These are phyloP conservation scores for Poicephalus gulielmi DNA, from an alignment of 2,113 vertebrate species.

Conservation along the genomic window DNA sequence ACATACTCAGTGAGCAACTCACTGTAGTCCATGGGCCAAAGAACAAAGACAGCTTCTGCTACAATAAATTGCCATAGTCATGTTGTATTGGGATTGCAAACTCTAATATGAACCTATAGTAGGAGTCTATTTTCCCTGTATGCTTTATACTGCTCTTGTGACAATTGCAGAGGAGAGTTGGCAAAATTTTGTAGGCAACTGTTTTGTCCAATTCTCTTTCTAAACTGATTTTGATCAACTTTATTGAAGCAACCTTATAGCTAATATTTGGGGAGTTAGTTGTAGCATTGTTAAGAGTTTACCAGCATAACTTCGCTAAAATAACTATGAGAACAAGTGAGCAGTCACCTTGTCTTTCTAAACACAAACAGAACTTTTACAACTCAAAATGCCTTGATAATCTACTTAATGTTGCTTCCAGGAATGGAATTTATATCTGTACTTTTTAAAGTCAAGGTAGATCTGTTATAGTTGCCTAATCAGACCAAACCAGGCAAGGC, in stretches of 20 bases:
- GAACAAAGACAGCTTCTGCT: neutral
- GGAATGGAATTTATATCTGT: neutral
- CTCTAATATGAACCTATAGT: neutral
- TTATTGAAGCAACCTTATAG: neutral
- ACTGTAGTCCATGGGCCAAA: neutral
- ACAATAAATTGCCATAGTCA: neutral
- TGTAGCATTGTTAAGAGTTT: neutral
- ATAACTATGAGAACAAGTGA: neutral
- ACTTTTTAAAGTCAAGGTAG: neutral
- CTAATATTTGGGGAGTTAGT: neutral
- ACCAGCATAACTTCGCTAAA: neutral
- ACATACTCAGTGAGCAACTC: neutral
- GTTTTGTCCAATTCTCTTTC: neutral
- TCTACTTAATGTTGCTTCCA: neutral
- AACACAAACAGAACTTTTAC: neutral
- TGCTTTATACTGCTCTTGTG: neutral
- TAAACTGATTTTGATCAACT: neutral
- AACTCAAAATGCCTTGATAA: neutral
- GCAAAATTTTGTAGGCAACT: neutral
- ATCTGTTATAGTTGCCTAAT: neutral
- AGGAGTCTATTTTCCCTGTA: neutral
- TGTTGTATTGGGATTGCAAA: neutral
- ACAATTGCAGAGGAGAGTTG: neutral
- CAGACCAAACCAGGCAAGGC: neutral
- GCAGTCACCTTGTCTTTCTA: neutral